A percentile compares a stretch with the other conserved stretches of the same genome.
Evolutionary conservation across 2,113 vertebrate genomes (phyloP).

Genomic region (Tyrannus savana): DNA sequence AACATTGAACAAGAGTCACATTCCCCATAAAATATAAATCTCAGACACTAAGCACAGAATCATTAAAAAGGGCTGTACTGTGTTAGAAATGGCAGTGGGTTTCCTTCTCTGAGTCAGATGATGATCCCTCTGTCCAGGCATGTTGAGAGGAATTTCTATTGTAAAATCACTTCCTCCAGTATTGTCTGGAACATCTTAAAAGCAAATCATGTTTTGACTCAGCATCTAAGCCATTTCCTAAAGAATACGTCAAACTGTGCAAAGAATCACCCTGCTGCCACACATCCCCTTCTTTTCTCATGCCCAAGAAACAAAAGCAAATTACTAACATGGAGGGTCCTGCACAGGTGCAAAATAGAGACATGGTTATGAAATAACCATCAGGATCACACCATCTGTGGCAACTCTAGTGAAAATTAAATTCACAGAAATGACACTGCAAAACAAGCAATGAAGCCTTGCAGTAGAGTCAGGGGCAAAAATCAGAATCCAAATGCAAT

Average conservation of each 20-base stretch:
- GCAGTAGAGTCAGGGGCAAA: background rate
- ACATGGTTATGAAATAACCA: background rate
- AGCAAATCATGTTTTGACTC: background rate
- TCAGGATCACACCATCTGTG: background rate
- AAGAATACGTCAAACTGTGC: background rate
- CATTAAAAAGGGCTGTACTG: background rate
- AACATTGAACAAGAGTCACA: background rate
- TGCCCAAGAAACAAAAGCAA: background rate
- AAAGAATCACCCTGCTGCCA: background rate
- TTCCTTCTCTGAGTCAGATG: background rate
- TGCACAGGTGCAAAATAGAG: background rate
- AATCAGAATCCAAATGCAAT: background rate
- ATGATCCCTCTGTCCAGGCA: background rate
- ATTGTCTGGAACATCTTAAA: background rate
- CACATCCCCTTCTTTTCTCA: background rate
- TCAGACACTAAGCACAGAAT: background rate
- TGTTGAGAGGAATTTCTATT: background rate
- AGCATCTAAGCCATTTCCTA: background rate
- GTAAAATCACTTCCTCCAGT: background rate
- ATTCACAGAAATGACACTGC: rapidly evolving
- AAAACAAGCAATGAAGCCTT: background rate
- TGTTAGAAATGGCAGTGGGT: background rate
- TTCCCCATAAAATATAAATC: background rate
- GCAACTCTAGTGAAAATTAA: background rate
- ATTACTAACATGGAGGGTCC: background rate